Percentiles rank a stretch among this genome's conserved stretches.
phyloP scores from a whole-genome alignment of 2,888 invertebrate genomes.

The Apoda limacodes region DNA sequence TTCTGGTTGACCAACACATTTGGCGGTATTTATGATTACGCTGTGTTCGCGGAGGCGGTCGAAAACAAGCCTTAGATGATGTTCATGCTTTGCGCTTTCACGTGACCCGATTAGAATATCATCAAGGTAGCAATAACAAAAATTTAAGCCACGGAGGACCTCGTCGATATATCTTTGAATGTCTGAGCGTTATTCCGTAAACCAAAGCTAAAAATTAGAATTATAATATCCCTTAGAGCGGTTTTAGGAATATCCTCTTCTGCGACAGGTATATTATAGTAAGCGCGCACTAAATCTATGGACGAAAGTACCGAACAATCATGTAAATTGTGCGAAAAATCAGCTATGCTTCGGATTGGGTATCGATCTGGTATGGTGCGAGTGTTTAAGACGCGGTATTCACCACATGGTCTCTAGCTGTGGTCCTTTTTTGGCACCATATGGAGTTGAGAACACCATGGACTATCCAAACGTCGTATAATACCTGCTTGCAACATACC shows the following conservation, averaged over 20 bases:
- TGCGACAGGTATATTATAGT: conserved; percentile 29
- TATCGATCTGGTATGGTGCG: too few species aligned
- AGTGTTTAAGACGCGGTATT: conserved; percentile 9
- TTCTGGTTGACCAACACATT: too few species aligned
- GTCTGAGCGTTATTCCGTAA: conserved; percentile 35
- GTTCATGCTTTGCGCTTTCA: too few species aligned
- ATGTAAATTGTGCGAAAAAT: conserved; percentile 7
- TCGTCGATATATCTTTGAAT: conserved; percentile 3
- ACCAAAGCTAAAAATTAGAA: conserved; percentile 29
- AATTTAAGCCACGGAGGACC: background rate
- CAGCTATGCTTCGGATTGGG: conserved; percentile 4
- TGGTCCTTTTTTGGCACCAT: conserved; percentile 8
- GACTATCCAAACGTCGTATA: too few species aligned
- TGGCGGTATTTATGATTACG: too few species aligned
- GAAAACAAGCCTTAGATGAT: too few species aligned
- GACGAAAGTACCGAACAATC: conserved; percentile 5
- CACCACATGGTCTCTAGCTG: conserved; percentile 10
- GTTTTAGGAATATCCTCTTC: conserved; percentile 31
- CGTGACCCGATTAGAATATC: too few species aligned
- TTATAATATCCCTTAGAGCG: conserved; percentile 26
- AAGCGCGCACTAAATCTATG: conserved; percentile 9
- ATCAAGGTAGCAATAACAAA: too few species aligned
- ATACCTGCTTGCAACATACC: too few species aligned
- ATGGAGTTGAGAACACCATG: too few species aligned
- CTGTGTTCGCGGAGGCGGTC: too few species aligned